Evolutionary conservation across 2,113 vertebrate species (phyloP).

Genomic region (Upupa epops): DNA sequence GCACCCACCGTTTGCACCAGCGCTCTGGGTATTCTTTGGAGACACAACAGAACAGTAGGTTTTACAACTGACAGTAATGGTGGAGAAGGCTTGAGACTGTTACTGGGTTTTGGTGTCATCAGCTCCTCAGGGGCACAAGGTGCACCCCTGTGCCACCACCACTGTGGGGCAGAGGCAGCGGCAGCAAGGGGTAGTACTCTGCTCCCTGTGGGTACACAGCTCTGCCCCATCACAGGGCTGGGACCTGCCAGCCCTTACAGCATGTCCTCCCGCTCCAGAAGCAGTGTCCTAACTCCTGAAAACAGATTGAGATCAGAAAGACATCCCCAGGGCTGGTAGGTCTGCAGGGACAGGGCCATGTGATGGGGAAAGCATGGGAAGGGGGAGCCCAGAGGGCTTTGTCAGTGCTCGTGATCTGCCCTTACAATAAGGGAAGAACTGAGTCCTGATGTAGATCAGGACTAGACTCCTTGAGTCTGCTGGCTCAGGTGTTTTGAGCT

Average conservation of each 20-base stretch:
- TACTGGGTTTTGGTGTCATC: background rate
- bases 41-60: background rate
- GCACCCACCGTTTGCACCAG: background rate
- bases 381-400: background rate
- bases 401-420: background rate
- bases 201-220: background rate
- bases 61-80: background rate
- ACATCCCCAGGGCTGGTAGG: background rate
- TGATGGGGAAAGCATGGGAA: background rate
- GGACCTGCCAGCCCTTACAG: rapidly evolving
- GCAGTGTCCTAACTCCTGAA: rapidly evolving
- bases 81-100: background rate
- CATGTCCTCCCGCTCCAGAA: rapidly evolving
- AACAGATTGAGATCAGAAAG: background rate
- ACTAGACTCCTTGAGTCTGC: background rate
- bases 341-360: background rate
- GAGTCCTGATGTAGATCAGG: background rate
- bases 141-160: background rate
- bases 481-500: background rate
- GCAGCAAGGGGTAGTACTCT: rapidly evolving
- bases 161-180: rapidly evolving
- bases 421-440: slow-evolving; percentile 29
- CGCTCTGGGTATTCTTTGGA: background rate
- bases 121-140: background rate
- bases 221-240: background rate